A percentile compares a stretch with the other conserved stretches of the same genome.
Conservation (phyloP, 2,888 invertebrate species). For the Parelbella ahira region DNA sequence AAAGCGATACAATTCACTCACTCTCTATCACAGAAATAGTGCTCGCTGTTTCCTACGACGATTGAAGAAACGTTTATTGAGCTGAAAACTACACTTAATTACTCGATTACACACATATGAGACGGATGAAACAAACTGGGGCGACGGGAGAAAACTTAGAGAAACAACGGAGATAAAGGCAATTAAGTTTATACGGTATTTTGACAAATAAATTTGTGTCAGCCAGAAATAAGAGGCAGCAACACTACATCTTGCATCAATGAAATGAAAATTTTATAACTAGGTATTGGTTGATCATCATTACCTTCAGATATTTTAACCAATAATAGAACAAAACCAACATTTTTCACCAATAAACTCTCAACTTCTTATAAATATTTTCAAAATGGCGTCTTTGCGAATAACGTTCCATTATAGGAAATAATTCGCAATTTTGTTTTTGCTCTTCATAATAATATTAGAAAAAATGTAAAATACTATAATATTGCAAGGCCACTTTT, state of each 20-base stretch:
- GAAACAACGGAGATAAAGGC: constrained; percentile 58
- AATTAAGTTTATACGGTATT: constrained; percentile 68
- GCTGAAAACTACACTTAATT: constrained; percentile 20
- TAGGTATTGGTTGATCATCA: constrained; percentile 16
- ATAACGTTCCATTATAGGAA: constrained; percentile 16
- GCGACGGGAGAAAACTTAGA: constrained; percentile 58
- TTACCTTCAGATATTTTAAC: constrained; percentile 1
- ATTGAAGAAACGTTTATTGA: constrained; percentile 11
- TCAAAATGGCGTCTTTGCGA: constrained; percentile 24
- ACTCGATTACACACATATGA: constrained; percentile 34
- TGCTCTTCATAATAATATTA: no score
- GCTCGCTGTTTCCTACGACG: constrained; percentile 21
- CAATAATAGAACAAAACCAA: constrained; percentile 21
- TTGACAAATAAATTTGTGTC: constrained; percentile 68
- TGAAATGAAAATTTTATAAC: constrained; percentile 12
- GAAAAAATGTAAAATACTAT: no score
- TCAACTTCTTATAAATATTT: constrained; percentile 15
- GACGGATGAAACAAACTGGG: constrained; percentile 49
- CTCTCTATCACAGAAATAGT: constrained; percentile 37
- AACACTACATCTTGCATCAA: constrained; percentile 20
- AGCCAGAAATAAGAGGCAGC: constrained; percentile 35
- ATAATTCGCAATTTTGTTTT: neutral
- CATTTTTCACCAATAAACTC: constrained; percentile 6
- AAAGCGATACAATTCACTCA: constrained; percentile 51
- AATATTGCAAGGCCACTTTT: no score